Conservation (phyloP, 2,113 vertebrate species). For the Aphelocoma coerulescens region DNA sequence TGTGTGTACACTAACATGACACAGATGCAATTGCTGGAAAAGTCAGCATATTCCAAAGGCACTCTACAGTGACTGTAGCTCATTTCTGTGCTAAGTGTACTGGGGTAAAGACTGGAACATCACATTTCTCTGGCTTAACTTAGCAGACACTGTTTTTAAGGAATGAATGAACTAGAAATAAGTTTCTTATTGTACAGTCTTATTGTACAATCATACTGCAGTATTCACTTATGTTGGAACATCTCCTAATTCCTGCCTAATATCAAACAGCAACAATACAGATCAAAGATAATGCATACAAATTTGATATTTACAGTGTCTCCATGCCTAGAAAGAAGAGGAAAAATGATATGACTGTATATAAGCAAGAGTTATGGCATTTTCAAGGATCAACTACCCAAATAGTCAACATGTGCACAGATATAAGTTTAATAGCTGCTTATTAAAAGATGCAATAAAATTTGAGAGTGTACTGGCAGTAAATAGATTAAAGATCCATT, state of each 20-base stretch:
- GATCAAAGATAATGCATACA: slow-evolving; percentile 47
- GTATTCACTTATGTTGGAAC: not conserved
- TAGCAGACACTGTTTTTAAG: slow-evolving; percentile 1
- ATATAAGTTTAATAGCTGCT: slow-evolving; percentile 7
- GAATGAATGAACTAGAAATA: not conserved
- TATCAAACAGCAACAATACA: slow-evolving; percentile 8
- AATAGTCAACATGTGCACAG: slow-evolving; percentile 31
- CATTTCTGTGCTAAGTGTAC: not conserved
- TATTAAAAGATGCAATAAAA: slow-evolving; percentile 61
- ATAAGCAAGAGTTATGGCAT: slow-evolving; percentile 41
- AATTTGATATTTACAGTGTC: slow-evolving; percentile 32
- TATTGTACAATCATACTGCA: not conserved
- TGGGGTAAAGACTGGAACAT: not conserved
- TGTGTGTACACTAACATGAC: slow-evolving; percentile 1
- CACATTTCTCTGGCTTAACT: not conserved
- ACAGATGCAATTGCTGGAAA: slow-evolving; percentile 23
- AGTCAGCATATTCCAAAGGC: not conserved
- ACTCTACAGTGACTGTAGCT: not conserved
- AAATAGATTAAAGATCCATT: slow-evolving; percentile 52
- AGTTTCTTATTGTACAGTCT: not conserved
- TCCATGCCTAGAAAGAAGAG: not conserved
- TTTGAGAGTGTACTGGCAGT: slow-evolving; percentile 28
- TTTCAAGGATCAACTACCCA: slow-evolving; percentile 38
- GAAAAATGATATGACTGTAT: slow-evolving; percentile 31
- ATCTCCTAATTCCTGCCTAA: slow-evolving; percentile 27